phyloP scores from a whole-genome alignment of 2,888 invertebrate genomes.

The Tiphia femorata region DNA sequence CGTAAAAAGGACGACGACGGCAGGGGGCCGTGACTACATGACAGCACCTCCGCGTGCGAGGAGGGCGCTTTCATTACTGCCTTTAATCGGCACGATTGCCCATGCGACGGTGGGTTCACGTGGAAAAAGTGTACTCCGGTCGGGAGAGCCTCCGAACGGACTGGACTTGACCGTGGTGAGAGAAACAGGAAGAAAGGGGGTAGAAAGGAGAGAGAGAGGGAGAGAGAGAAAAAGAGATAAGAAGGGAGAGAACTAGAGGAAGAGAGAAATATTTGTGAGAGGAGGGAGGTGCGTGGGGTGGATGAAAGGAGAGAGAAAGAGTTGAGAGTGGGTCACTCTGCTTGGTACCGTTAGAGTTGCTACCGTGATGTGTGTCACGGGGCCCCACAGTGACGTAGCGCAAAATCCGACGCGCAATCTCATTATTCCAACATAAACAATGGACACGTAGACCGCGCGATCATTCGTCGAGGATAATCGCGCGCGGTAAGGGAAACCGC shows the following conservation, averaged over 20 bases:
- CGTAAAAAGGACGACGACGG: constrained; percentile 16
- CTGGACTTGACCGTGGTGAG: constrained; percentile 17
- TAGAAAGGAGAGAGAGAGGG: constrained; percentile 35
- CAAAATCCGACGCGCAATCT: background rate
- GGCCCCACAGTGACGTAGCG: constrained; percentile 52
- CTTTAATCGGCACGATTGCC: constrained; percentile 55
- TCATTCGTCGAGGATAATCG: background rate
- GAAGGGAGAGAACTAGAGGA: constrained; percentile 34
- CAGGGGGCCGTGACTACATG: constrained; percentile 50
- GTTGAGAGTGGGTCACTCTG: constrained; percentile 62
- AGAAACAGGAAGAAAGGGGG: no score
- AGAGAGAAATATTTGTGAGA: no score
- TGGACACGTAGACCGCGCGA: no score
- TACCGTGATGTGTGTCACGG: constrained; percentile 67
- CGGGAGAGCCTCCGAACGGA: constrained; percentile 4
- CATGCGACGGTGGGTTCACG: constrained; percentile 45
- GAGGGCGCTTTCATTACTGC: constrained; percentile 63
- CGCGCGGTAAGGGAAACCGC: no score
- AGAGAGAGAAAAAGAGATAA: constrained; percentile 8
- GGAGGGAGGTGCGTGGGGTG: constrained; percentile 28
- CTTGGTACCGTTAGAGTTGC: constrained; percentile 63
- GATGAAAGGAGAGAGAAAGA: constrained; percentile 41
- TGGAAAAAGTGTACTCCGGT: constrained; percentile 54
- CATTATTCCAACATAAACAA: no score
- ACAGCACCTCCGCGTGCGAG: constrained; percentile 59